Evolutionary conservation across 1,140 invertebrate species (phyloP), one percentile per base, ranked within the genome.

Genomic region (Pseudomyrmex pallidus): DNA sequence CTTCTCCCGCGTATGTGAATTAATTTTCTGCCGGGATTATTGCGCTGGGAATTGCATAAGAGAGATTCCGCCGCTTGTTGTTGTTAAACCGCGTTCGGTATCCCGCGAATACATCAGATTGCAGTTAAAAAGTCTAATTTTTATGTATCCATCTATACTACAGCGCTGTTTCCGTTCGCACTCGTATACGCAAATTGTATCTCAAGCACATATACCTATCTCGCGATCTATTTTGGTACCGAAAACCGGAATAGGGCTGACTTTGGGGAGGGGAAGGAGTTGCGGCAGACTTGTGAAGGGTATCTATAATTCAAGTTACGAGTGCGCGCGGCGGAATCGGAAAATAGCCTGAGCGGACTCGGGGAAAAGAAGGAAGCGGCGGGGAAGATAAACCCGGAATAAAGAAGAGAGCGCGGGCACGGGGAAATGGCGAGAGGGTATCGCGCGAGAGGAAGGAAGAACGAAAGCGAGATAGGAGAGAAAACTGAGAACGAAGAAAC

Each of bases 231-330:
- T 50, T n/a, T n/a, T 63, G 61, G 35, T n/a, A 57, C 10, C 52
- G 44, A 67, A 84, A 83, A 68, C 35, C 20, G 44, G 59, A 72
- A 50, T 8, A 48, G 54, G 13, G 17, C 50, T n/a, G 62, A 35
- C 35, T 35, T 5, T 4, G 35, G 5, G 35, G 35, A 35, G 35
- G 5, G 35, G 35, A 25, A 3, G 64, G 13, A 80, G 77, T 80
- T 68, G 77, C 52, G 57, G 57, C 68, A 82, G 64, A 54, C 62
- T 35, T 84, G 89, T 76, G 61, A 74, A 56, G 54, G 85, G 85
- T 82, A 88, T 86, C 82, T 90, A 89, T 87, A 90, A 90, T 89
- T 90, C 84, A 89, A 61, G 73, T 89, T 87, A 86, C 20, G 72
- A 86, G 82, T 77, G 67, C 74, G 59, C 52, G 61, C 63, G 25